phyloP scores from a whole-genome alignment of 2,113 vertebrate genomes.

The Lophius piscatorius region DNA sequence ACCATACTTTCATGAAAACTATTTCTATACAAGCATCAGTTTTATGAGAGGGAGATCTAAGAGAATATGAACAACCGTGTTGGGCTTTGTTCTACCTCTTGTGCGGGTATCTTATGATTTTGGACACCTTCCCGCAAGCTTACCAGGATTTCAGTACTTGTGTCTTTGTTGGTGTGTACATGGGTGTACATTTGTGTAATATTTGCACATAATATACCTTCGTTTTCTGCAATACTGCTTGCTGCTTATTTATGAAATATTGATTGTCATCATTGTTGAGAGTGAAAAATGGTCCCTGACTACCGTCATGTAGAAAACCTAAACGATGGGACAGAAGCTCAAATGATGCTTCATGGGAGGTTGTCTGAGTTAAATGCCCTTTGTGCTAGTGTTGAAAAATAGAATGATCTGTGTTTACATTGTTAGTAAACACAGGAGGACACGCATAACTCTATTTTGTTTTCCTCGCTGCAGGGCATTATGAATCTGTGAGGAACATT shows the following conservation, averaged over 20 bases:
- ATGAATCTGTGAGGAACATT: neutral
- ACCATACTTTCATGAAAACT: too few relatives aligned
- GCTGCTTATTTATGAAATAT: conserved; percentile 55
- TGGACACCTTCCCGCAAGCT: too few relatives aligned
- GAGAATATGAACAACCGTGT: too few relatives aligned
- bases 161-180: conserved; percentile 1
- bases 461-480: conserved; percentile 9
- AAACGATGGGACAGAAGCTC: conserved; percentile 31
- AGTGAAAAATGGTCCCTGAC: conserved; percentile 65
- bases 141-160: conserved; percentile 20
- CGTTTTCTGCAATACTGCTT: conserved; percentile 33
- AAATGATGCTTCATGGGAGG: conserved; percentile 3
- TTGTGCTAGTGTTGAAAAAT: neutral
- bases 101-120: too few relatives aligned
- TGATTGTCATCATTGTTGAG: conserved; percentile 75
- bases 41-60: too few relatives aligned
- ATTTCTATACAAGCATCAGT: too few relatives aligned
- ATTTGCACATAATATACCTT: conserved; percentile 30
- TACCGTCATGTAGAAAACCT: conserved; percentile 38
- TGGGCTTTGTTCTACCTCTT: too few relatives aligned
- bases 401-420: neutral
- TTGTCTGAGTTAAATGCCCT: conserved; percentile 27
- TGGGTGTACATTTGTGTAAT: conserved; percentile 6
- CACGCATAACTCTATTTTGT: neutral
- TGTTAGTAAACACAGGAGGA: neutral